phyloP scores from a whole-genome alignment of 2,797 vertebrate species.

The Periparus ater region DNA sequence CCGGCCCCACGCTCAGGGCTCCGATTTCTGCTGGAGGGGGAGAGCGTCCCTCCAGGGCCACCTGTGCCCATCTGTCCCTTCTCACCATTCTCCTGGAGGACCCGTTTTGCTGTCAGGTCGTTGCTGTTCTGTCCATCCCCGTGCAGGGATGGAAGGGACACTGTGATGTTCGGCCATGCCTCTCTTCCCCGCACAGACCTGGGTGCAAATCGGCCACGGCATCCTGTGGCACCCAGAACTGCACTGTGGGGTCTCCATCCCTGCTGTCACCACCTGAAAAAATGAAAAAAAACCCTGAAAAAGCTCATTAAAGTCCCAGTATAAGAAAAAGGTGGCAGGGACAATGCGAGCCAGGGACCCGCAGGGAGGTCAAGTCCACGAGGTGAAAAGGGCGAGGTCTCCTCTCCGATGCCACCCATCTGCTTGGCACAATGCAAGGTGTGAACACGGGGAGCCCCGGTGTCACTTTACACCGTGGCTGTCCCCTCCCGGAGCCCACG shows the following conservation, averaged over 20 bases:
- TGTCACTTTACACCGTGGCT: conserved; percentile 3
- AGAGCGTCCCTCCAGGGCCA: not conserved
- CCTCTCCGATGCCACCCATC: not conserved
- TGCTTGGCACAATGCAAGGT: conserved; percentile 18
- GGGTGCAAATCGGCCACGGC: not conserved
- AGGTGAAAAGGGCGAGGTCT: not conserved
- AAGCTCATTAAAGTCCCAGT: not conserved
- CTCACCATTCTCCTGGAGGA: not conserved
- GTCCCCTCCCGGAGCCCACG: not conserved
- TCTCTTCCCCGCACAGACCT: fast-evolving
- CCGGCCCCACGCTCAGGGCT: not conserved
- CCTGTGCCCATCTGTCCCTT: conserved; percentile 62
- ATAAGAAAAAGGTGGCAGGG: not conserved
- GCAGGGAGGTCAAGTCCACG: not conserved
- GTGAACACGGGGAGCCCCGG: not conserved
- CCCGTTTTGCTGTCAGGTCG: fast-evolving
- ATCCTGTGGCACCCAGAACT: not conserved
- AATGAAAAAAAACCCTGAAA: not conserved
- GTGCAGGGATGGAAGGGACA: not conserved
- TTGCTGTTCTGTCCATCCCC: fast-evolving
- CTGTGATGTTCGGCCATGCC: fast-evolving
- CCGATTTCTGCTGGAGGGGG: conserved; percentile 48
- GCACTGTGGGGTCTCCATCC: fast-evolving
- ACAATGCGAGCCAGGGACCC: fast-evolving
- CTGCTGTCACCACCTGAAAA: not conserved